Evolutionary conservation across 2,113 vertebrate species (phyloP).

Genomic region (Corythornis madagascariensis): DNA sequence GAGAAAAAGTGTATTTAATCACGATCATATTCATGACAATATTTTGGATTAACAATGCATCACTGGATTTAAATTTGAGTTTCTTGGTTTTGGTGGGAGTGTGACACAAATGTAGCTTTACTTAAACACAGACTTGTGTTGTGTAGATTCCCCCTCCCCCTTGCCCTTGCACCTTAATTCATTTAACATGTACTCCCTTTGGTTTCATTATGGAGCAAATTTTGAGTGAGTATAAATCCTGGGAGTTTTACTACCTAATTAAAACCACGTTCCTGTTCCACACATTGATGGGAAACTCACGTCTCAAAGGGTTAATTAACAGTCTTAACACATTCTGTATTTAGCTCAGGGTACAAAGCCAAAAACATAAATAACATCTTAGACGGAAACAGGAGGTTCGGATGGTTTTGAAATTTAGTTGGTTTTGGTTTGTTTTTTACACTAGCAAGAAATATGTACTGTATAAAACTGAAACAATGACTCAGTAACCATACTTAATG

Average conservation of each 20-base stretch:
- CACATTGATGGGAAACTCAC: slow-evolving; percentile 72
- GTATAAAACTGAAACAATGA: slow-evolving; percentile 63
- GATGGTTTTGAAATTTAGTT: slow-evolving; percentile 78
- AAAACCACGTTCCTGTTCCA: slow-evolving; percentile 72
- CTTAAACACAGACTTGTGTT: background rate
- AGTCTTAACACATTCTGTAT: slow-evolving; percentile 77
- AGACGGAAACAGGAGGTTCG: slow-evolving; percentile 76
- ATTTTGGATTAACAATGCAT: background rate
- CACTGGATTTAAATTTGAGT: slow-evolving; percentile 40
- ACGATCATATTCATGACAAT: background rate
- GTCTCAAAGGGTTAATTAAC: slow-evolving; percentile 84
- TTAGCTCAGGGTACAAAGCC: slow-evolving; percentile 76
- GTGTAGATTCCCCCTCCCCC: no score
- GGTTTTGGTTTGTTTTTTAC: slow-evolving; percentile 57
- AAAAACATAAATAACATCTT: slow-evolving; percentile 79
- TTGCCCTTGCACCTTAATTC: background rate
- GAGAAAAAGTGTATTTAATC: background rate
- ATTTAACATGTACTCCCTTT: slow-evolving; percentile 66
- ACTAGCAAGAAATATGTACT: slow-evolving; percentile 69
- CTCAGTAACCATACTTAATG: slow-evolving; percentile 59
- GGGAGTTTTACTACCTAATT: slow-evolving; percentile 74
- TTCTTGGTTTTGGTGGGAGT: slow-evolving; percentile 44
- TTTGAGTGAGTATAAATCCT: slow-evolving; percentile 67
- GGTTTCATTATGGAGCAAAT: slow-evolving; percentile 62
- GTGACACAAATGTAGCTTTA: slow-evolving; percentile 30